A percentile compares a stretch with the other conserved stretches of the same genome.
These are phyloP conservation scores for Tenualosa thibaudeaui DNA, from an alignment of 2,797 vertebrate species.

Conservation along the genomic window DNA sequence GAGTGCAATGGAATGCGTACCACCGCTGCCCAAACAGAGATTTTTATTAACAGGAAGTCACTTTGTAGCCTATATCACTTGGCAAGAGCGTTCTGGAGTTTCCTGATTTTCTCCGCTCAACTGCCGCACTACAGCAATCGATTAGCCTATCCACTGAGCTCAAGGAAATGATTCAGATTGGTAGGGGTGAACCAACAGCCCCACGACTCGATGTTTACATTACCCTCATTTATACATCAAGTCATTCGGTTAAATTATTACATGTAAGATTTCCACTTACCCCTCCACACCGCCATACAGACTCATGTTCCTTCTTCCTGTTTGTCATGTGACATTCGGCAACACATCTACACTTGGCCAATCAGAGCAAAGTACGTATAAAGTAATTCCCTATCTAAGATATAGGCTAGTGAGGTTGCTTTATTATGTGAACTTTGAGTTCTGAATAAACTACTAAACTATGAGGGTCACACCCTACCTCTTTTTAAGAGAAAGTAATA, in stretches of 20 bases:
- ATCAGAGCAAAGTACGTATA: conserved; percentile 26
- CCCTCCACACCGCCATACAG: conserved; percentile 78
- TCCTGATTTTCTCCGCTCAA: background rate
- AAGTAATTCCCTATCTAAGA: background rate
- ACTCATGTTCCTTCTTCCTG: conserved; percentile 68
- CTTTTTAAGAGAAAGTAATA: background rate
- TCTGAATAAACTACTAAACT: background rate
- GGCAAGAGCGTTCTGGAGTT: background rate
- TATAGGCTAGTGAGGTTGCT: background rate
- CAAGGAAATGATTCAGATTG: background rate
- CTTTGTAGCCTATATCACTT: background rate
- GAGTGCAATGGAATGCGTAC: conserved; percentile 83
- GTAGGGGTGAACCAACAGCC: background rate
- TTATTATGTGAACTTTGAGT: conserved; percentile 15
- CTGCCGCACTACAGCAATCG: background rate
- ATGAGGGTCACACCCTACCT: background rate
- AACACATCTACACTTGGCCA: background rate
- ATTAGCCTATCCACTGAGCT: background rate
- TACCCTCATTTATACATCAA: too few relatives aligned
- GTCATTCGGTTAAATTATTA: background rate
- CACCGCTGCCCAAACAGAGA: conserved; percentile 72
- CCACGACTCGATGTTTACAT: too few relatives aligned
- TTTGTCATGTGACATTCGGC: conserved; percentile 54
- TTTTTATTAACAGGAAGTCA: background rate
- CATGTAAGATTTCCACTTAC: conserved; percentile 59